Evolutionary conservation across 30 jellyfish, hydroid and myxozoan genomes (phyloP).

Genomic region (Pelagia noctiluca): DNA sequence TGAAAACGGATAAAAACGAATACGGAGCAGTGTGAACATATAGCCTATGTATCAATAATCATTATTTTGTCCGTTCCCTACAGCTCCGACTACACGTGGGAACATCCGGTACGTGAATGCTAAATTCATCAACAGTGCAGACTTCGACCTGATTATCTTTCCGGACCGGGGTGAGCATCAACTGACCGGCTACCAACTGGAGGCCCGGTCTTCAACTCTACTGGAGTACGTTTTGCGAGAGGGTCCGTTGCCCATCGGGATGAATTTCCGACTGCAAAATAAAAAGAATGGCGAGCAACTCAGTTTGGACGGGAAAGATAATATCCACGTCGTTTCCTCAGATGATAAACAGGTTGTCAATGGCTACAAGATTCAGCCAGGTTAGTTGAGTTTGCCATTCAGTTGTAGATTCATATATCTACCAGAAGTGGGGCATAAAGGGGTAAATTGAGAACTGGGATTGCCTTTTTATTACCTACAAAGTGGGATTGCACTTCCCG

Average conservation of each 20-base stretch:
- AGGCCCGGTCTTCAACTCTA: conserved; percentile 85
- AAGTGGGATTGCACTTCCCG: too few relatives aligned
- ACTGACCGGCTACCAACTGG: conserved; percentile 77
- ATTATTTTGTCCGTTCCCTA: not conserved
- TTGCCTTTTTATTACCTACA: too few relatives aligned
- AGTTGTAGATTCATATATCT: too few relatives aligned
- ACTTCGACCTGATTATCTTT: conserved; percentile 61
- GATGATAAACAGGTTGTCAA: conserved; percentile 86
- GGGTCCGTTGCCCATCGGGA: conserved; percentile 94
- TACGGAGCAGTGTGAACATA: too few relatives aligned
- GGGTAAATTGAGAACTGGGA: too few relatives aligned
- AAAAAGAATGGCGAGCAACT: conserved; percentile 70
- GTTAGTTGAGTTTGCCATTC: too few relatives aligned
- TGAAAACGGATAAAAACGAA: too few relatives aligned
- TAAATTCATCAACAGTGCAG: conserved; percentile 80
- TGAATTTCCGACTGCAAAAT: conserved; percentile 76
- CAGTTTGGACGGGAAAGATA: conserved; percentile 52
- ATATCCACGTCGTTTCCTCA: conserved; percentile 81
- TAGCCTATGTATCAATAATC: too few relatives aligned
- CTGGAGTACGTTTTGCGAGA: conserved; percentile 91
- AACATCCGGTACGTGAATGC: conserved; percentile 88
- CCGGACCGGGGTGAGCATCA: conserved; percentile 95
- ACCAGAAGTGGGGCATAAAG: too few relatives aligned
- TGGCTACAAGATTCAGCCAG: conserved; percentile 64
- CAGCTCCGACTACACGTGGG: conserved; percentile 82